A percentile compares a stretch with the other conserved stretches of the same genome.
Evolutionary conservation across 2,797 vertebrate species (phyloP).

Genomic region (Macropodus opercularis): DNA sequence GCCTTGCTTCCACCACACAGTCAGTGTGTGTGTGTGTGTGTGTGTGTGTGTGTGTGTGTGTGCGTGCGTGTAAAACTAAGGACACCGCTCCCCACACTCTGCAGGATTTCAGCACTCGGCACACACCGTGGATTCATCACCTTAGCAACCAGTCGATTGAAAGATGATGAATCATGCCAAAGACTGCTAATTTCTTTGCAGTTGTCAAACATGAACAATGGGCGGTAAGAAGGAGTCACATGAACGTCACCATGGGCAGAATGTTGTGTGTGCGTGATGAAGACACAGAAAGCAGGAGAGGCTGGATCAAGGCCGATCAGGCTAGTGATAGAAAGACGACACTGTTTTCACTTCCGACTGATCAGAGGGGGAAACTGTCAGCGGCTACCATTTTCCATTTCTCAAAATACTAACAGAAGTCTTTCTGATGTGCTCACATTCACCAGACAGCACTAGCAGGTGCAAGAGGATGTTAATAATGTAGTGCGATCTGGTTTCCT

Average conservation of each 20-base stretch:
- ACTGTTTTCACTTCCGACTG: constrained; percentile 6
- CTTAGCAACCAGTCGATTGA: constrained; percentile 78
- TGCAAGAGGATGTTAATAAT: constrained; percentile 20
- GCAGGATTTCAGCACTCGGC: constrained; percentile 58
- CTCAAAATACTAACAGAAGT: background rate
- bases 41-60: constrained; percentile 38
- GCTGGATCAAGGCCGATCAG: constrained; percentile 24
- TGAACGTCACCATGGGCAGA: constrained; percentile 49
- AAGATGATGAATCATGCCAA: constrained; percentile 76
- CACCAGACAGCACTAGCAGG: constrained; percentile 15
- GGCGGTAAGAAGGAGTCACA: constrained; percentile 59
- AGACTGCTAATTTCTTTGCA: constrained; percentile 75
- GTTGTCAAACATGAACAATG: constrained; percentile 78
- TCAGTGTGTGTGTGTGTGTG: constrained; percentile 21
- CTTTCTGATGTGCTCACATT: background rate
- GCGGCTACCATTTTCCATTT: constrained; percentile 3
- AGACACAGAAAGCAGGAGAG: constrained; percentile 16
- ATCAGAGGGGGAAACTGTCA: constrained; percentile 1
- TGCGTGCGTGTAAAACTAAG: constrained; percentile 42
- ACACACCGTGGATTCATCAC: constrained; percentile 71
- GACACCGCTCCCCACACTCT: constrained; percentile 53
- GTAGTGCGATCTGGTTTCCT: constrained; percentile 34
- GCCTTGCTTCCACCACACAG: constrained; percentile 15
- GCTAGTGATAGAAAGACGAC: background rate
- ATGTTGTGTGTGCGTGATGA: constrained; percentile 14